phyloP scores from a whole-genome alignment of 2,797 vertebrate genomes.

The Pristis pectinata region DNA sequence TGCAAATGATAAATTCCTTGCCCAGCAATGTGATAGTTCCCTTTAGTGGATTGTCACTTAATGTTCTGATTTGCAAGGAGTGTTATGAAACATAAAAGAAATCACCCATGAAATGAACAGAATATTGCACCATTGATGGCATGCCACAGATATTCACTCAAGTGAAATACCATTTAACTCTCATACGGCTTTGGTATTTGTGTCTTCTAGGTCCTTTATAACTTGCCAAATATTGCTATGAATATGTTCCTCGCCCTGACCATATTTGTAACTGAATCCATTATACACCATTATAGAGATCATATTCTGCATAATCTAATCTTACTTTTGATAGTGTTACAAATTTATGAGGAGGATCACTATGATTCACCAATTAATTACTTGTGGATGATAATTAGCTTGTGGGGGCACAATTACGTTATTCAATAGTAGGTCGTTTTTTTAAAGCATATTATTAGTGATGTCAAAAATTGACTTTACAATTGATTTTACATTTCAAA shows the following conservation, averaged over 20 bases:
- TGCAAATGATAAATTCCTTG: not conserved
- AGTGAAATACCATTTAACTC: constrained; percentile 9
- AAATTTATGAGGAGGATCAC: not conserved
- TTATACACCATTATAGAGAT: not conserved
- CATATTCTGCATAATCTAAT: not conserved
- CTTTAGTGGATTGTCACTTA: constrained; percentile 32
- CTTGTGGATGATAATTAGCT: not conserved
- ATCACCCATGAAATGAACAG: constrained; percentile 34
- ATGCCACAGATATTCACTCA: constrained; percentile 1
- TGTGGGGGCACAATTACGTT: too few species aligned
- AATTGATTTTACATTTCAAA: not conserved
- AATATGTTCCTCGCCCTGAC: not conserved
- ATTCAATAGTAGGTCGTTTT: not conserved
- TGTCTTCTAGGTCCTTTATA: not conserved
- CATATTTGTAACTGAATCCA: not conserved
- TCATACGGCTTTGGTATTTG: not conserved
- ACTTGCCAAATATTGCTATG: not conserved
- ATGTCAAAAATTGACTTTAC: not conserved
- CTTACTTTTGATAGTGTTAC: not conserved
- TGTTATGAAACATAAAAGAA: constrained; percentile 30
- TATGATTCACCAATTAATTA: not conserved
- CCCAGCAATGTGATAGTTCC: constrained; percentile 2
- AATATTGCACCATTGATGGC: constrained; percentile 1
- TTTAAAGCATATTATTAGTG: not conserved
- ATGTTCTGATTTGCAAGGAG: constrained; percentile 34